Evolutionary conservation across 1,140 invertebrate species (phyloP), one percentile per base, ranked within the genome.

Genomic region (Venturia canescens): DNA sequence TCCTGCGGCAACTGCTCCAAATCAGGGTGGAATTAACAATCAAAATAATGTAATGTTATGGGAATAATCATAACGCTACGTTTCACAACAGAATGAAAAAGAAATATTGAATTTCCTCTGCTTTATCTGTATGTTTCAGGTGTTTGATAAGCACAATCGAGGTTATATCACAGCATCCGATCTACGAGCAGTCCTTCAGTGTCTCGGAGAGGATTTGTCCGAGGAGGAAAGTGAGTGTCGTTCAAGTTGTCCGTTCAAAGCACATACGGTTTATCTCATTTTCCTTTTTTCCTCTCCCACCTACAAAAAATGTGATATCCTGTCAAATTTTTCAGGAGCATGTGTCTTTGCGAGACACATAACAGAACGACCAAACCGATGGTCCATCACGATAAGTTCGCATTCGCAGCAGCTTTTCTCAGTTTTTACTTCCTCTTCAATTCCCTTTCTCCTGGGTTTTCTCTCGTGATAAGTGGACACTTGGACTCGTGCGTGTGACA

Each of bases 101-200:
- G 3, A 34, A 34, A 34, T 44, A 44, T 44, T 44, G n/a, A n/a
- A n/a, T 67, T 70, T 76, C 26, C 29, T 23, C 44, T 15, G 53
- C n/a, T 21, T 67, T 70, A 67, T 79, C 1, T 21, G n/a, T 67
- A 26, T 84, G 82, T 92, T 91, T 23, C 87, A 94, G 93, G 93
- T 94, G 1, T 97, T 97, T 85, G 96, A 97, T 87, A 97, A 97
- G 86, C 96, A 97, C 85, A 97, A 97, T 90, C 93, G 96, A 18
- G 96, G 96, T 0, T 97, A 97, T 86, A 97, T 97, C 80, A 97
- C 96, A 34, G 96, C 96, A 3, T 97, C 96, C 0, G 96, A 97
- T 87, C 91, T 97, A 48, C 92, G 96, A 81, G 96, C 96, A 0
- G 96, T 97, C 9, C 90, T 97, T 53, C 96, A 97, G 89, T 97